Conservation (phyloP, 2,113 vertebrate species). For the Passer domesticus region DNA sequence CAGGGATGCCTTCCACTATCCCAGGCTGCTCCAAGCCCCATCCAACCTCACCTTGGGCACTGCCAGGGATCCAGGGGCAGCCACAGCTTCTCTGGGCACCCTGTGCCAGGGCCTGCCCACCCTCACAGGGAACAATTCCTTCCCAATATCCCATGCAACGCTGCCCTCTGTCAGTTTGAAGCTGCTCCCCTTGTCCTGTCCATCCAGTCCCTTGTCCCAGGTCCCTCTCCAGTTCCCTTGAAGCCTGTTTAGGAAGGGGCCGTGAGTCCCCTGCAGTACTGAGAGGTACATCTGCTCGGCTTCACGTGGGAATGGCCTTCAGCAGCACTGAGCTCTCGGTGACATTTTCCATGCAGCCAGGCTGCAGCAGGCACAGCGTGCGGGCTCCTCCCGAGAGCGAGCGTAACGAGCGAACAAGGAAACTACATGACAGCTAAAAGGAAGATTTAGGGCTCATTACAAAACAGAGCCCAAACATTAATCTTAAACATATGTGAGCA, state of each 20-base stretch:
- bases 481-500: not conserved
- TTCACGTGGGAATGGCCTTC: not conserved
- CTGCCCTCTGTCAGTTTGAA: not conserved
- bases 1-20: not conserved
- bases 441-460: not conserved
- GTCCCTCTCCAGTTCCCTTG: not conserved
- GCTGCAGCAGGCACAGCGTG: not conserved
- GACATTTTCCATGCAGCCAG: not conserved
- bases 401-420: not conserved
- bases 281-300: not conserved
- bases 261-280: accelerated
- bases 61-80: not conserved
- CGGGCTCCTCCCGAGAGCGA: not conserved
- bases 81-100: not conserved
- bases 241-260: not conserved
- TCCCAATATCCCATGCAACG: not conserved
- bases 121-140: not conserved
- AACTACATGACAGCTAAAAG: not conserved
- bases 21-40: accelerated
- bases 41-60: not conserved
- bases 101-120: accelerated
- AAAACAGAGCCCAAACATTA: not conserved
- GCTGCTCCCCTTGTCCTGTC: not conserved
- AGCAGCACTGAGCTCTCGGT: not conserved
- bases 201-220: not conserved